A percentile compares a stretch with the other conserved stretches of the same genome.
phyloP scores from a whole-genome alignment of 2,797 vertebrate genomes.

The Pangasius mekongensis region DNA sequence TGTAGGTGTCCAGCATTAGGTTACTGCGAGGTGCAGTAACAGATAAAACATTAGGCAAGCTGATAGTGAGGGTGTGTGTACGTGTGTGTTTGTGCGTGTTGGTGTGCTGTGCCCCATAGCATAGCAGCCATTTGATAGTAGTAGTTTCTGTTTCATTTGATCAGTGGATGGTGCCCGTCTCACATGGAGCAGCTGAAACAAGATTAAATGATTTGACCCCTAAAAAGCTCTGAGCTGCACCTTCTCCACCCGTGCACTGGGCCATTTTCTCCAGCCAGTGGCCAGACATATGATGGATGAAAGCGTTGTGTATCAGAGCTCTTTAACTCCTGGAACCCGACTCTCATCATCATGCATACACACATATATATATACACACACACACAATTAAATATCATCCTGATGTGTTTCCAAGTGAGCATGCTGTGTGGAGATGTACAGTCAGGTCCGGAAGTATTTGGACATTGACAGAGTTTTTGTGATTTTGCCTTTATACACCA shows the following conservation, averaged over 20 bases:
- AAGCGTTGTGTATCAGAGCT: slow-evolving; percentile 8
- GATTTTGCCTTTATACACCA: too few relatives aligned
- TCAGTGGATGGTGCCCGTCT: slow-evolving; percentile 33
- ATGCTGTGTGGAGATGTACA: not conserved
- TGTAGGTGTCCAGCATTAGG: slow-evolving; percentile 30
- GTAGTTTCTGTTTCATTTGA: slow-evolving; percentile 45
- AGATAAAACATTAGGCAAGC: slow-evolving; percentile 45
- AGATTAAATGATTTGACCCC: slow-evolving; percentile 59
- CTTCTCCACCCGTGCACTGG: not conserved
- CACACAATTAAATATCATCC: not conserved
- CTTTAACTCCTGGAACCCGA: not conserved
- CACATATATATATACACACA: not conserved
- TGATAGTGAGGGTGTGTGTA: not conserved
- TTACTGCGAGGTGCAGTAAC: slow-evolving; percentile 30
- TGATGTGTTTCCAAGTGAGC: not conserved
- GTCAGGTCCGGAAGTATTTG: too few relatives aligned
- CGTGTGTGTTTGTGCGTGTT: slow-evolving; percentile 29
- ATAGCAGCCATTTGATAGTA: slow-evolving; percentile 46
- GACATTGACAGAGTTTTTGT: too few relatives aligned
- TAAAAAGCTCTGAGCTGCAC: slow-evolving; percentile 4
- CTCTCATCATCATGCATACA: not conserved
- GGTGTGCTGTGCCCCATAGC: slow-evolving; percentile 26
- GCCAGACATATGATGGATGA: not conserved
- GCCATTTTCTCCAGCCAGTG: slow-evolving; percentile 1
- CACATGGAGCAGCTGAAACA: slow-evolving; percentile 36